Base-by-base conservation (phyloP, 2,888 invertebrate genomes). In the Octonoba sinensis region DNA sequence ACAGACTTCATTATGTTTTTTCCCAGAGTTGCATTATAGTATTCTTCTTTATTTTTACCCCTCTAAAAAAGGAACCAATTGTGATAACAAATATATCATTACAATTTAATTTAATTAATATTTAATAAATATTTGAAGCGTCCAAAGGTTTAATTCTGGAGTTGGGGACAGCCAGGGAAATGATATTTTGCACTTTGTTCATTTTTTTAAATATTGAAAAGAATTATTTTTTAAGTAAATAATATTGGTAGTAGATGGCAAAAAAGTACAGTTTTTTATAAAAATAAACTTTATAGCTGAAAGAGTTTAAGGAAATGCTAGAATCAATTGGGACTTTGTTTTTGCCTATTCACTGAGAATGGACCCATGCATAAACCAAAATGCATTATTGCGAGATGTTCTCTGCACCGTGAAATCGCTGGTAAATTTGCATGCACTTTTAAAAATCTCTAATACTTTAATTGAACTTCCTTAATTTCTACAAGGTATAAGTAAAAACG, bases 71-170 rank as follows among this genome's bases (percentile, higher is more conserved):
- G n/a, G n/a, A n/a, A n/a, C n/a, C n/a, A n/a, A n/a, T n/a, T n/a
- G n/a, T n/a, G n/a, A n/a, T n/a, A n/a, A n/a, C n/a, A n/a, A n/a
- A n/a, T n/a, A n/a, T 3, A 51, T 51, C 2, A 51, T 51, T 51
- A 8, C 51, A 51, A 51, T 51, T 51, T 4, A 2, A 51, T 4
- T 51, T 3, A 51, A 51, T 51, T n/a, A 51, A 51, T 51, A 51
- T n/a, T 51, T 51, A 51, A 51, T 51, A 51, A 18, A 51, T 51
- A 51, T n/a, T n/a, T n/a, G n/a, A n/a, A n/a, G n/a, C n/a, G n/a
- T 51, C 3, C 18, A 51, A 51, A 51, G 51, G 1, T 8, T 51
- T 2, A n/a, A 3, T 51, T 51, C 51, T 51, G 51, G 51, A 15
- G 51, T 51, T 51, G 2, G 51, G 51, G 51, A 51, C 51, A 51